phyloP scores from a whole-genome alignment of 2,888 invertebrate species.

The Ichneumon xanthorius region DNA sequence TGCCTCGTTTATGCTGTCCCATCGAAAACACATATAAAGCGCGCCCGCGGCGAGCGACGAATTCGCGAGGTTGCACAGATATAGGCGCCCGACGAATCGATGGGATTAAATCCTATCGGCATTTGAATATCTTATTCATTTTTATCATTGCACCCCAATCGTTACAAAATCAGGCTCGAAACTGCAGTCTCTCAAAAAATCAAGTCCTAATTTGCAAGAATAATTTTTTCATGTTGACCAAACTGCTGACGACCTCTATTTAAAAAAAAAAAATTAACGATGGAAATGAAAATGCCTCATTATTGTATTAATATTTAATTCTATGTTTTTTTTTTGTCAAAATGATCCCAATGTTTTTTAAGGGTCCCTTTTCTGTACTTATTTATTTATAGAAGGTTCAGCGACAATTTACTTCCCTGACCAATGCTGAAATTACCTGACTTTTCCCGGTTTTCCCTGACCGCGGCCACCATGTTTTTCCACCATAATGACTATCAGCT shows the following conservation, averaged over 20 bases:
- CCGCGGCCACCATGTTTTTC: neutral
- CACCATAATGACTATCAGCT: neutral
- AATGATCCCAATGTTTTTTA: too few species aligned
- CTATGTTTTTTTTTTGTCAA: too few species aligned
- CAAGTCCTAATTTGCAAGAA: neutral
- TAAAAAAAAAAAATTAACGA: too few species aligned
- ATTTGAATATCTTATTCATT: neutral
- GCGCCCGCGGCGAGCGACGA: constrained; percentile 20
- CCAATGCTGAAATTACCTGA: too few species aligned
- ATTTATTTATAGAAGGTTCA: too few species aligned
- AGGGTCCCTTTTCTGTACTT: too few species aligned
- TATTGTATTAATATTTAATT: too few species aligned
- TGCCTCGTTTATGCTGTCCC: constrained; percentile 80
- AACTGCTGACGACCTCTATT: too few species aligned
- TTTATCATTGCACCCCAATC: neutral
- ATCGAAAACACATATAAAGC: constrained; percentile 21
- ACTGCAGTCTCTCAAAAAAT: neutral
- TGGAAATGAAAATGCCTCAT: too few species aligned
- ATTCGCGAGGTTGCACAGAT: constrained; percentile 16
- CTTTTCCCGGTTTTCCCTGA: too few species aligned
- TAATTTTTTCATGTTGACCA: neutral
- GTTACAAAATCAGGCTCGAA: neutral
- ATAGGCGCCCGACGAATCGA: constrained; percentile 1
- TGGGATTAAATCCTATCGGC: neutral
- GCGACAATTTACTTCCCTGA: too few species aligned